These are phyloP conservation scores for Aleiodes leptofemur DNA, from an alignment of 2,888 invertebrate species.

Conservation along the genomic window DNA sequence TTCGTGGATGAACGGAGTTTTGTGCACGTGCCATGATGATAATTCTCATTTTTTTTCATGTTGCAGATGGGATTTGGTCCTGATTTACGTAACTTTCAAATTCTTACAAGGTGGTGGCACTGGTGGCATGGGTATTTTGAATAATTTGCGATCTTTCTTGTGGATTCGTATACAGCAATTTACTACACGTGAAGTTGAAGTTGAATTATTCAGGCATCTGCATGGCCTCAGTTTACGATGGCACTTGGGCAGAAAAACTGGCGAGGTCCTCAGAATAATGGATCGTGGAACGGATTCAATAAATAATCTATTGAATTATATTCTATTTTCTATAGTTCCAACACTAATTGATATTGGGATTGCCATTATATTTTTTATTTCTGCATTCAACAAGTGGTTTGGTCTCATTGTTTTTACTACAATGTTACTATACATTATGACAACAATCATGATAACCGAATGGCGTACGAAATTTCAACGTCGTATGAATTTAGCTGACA, in stretches of 20 bases:
- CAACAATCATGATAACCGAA: slow-evolving; percentile 94
- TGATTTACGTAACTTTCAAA: slow-evolving; percentile 91
- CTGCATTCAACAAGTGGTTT: slow-evolving; percentile 94
- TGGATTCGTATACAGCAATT: slow-evolving; percentile 98
- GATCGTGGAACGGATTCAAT: slow-evolving; percentile 98
- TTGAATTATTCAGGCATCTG: slow-evolving; percentile 81
- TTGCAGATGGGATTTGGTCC: slow-evolving; percentile 91
- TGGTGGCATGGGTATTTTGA: slow-evolving; percentile 93
- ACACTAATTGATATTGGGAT: slow-evolving; percentile 94
- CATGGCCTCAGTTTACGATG: slow-evolving; percentile 94
- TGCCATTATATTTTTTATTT: slow-evolving; percentile 92
- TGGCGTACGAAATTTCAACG: slow-evolving; percentile 98
- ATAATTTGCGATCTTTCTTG: slow-evolving; percentile 92
- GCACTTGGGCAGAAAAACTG: slow-evolving; percentile 97
- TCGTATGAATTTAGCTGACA: slow-evolving; percentile 95
- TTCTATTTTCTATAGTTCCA: slow-evolving; percentile 94
- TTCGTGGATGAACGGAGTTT: background rate
- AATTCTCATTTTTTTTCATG: slow-evolving; percentile 38
- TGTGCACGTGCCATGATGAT: background rate
- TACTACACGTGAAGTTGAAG: slow-evolving; percentile 94
- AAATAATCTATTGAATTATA: slow-evolving; percentile 93
- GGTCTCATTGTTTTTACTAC: slow-evolving; percentile 95
- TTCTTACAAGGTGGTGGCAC: slow-evolving; percentile 97
- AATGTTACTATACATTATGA: slow-evolving; percentile 93
- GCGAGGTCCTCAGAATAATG: slow-evolving; percentile 97